Conservation (phyloP, 1,140 invertebrate species). For the Bombus sibiricus region DNA sequence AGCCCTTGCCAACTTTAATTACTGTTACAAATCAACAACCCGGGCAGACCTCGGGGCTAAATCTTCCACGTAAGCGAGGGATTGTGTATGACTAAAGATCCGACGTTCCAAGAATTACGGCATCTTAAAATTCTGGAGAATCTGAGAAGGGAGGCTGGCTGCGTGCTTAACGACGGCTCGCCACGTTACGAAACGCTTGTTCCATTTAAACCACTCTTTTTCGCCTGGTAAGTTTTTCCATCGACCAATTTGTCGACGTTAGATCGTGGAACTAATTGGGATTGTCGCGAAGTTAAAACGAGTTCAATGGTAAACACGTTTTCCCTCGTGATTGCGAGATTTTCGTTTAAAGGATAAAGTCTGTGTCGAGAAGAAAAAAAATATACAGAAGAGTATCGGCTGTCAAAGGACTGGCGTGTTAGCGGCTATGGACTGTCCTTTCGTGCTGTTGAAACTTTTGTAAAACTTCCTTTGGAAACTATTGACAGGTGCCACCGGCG, state of each 20-base stretch:
- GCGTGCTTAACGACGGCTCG: too few species aligned
- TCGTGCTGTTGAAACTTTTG: slow-evolving; percentile 32
- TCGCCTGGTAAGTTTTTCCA: too few species aligned
- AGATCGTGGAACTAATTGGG: too few species aligned
- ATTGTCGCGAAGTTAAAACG: background rate
- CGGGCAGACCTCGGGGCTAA: background rate
- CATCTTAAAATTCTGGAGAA: slow-evolving; percentile 10
- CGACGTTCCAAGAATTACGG: slow-evolving; percentile 19
- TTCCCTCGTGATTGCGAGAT: background rate
- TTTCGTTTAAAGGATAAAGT: background rate
- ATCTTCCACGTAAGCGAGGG: slow-evolving; percentile 7
- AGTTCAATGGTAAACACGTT: too few species aligned
- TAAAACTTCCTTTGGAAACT: slow-evolving; percentile 58
- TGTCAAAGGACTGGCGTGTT: slow-evolving; percentile 9
- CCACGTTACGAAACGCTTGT: too few species aligned
- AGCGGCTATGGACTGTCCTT: slow-evolving; percentile 2
- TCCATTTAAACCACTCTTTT: too few species aligned
- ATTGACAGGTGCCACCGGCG: slow-evolving; percentile 64
- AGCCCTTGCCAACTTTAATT: slow-evolving; percentile 25
- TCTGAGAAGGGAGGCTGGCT: background rate
- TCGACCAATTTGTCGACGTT: too few species aligned
- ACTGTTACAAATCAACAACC: slow-evolving; percentile 26
- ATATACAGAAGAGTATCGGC: background rate
- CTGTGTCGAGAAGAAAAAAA: background rate
- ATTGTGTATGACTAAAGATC: background rate